Percentiles rank a stretch among this genome's conserved stretches.
Conservation (phyloP, 2,113 vertebrate genomes). For the Pelecanoides urinatrix region DNA sequence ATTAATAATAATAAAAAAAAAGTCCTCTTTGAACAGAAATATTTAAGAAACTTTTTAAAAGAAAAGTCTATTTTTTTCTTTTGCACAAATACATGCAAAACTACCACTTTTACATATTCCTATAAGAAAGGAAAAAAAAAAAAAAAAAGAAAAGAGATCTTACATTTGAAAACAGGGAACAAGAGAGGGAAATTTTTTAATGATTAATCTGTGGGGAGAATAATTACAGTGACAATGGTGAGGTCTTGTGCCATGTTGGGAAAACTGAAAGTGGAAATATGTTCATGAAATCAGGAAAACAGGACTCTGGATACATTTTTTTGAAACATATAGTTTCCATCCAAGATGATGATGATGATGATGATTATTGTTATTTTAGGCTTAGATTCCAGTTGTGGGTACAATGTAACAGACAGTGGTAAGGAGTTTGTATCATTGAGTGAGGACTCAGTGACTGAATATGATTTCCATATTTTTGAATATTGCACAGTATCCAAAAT, state of each 20-base stretch:
- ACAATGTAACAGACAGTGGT: not conserved
- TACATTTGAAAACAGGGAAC: not conserved
- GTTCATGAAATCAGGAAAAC: not conserved
- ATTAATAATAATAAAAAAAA: no score
- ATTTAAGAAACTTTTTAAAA: not conserved
- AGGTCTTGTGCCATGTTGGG: not conserved
- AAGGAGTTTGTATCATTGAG: not conserved
- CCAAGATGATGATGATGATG: not conserved
- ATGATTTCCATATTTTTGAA: not conserved
- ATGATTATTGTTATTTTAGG: no score
- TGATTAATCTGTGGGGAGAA: not conserved
- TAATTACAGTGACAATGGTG: not conserved
- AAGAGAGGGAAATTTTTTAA: not conserved
- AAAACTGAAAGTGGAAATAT: not conserved
- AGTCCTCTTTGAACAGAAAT: not conserved
- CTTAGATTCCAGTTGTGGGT: not conserved
- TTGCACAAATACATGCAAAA: not conserved
- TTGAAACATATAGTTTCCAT: not conserved
- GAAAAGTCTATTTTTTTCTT: not conserved
- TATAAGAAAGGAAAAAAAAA: not conserved
- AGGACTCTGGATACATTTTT: not conserved
- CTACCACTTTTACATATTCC: not conserved
- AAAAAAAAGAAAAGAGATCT: not conserved
- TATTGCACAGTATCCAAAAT: not conserved
- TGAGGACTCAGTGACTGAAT: not conserved